Evolutionary conservation across 2,113 vertebrate genomes (phyloP).

Genomic region (Macquaria ambigua): DNA sequence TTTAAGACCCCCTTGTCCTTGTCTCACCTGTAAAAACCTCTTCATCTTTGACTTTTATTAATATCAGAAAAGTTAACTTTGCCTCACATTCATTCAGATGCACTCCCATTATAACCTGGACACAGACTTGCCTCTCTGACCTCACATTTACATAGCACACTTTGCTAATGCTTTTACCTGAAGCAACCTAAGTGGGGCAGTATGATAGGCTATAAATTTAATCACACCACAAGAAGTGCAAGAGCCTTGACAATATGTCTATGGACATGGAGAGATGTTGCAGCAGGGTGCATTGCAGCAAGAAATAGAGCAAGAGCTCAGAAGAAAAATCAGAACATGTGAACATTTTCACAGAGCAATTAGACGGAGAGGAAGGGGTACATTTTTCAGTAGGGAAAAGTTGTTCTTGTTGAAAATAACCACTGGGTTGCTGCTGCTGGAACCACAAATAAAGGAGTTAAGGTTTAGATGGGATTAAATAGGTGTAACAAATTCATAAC

Average conservation of each 20-base stretch:
- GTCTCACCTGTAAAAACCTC: slow-evolving; percentile 22
- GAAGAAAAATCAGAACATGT: neutral
- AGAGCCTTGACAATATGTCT: neutral
- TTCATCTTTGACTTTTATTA: slow-evolving; percentile 12
- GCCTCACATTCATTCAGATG: neutral
- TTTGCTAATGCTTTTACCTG: neutral
- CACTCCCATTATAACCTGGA: neutral
- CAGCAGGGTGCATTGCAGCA: neutral
- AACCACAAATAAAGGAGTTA: slow-evolving; percentile 23
- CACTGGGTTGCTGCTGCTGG: neutral
- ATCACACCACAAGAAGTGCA: neutral
- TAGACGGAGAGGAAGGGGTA: neutral
- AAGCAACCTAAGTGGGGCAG: neutral
- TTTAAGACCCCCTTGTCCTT: slow-evolving; percentile 37
- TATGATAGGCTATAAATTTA: slow-evolving; percentile 1
- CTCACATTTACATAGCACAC: neutral
- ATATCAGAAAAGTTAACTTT: neutral
- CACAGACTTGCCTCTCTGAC: slow-evolving; percentile 5
- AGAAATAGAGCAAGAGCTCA: neutral
- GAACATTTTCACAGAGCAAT: slow-evolving; percentile 23
- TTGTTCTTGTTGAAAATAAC: slow-evolving; percentile 24
- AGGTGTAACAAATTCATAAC: slow-evolving; percentile 43
- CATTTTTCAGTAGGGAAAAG: slow-evolving; percentile 1
- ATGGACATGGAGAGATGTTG: neutral
- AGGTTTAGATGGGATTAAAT: slow-evolving; percentile 46